A percentile compares a stretch with the other conserved stretches of the same genome.
These are phyloP conservation scores for Arothron firmamentum DNA, from an alignment of 2,113 vertebrate species.

Conservation along the genomic window DNA sequence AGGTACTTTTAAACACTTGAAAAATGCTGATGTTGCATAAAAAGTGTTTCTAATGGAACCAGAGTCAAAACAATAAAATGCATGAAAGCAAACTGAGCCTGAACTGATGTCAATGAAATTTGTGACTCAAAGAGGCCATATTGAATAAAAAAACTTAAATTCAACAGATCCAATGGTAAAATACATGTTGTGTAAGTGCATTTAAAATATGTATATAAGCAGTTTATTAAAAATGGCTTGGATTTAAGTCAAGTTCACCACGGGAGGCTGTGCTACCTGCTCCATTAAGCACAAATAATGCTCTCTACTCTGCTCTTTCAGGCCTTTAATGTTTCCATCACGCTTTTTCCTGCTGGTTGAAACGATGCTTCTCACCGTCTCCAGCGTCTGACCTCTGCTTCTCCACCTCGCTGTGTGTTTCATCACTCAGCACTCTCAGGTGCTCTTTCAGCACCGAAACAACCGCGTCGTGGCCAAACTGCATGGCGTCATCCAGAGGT, in stretches of 20 bases:
- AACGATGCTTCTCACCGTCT: slow-evolving; percentile 75
- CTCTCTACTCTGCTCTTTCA: slow-evolving; percentile 4
- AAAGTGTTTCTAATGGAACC: not conserved
- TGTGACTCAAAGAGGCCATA: too few relatives aligned
- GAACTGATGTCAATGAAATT: too few relatives aligned
- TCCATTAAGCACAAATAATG: slow-evolving; percentile 9
- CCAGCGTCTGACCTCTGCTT: slow-evolving; percentile 62
- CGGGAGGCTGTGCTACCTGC: not conserved
- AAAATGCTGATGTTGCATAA: not conserved
- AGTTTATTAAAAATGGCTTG: too few relatives aligned
- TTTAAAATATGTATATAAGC: too few relatives aligned
- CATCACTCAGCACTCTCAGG: slow-evolving; percentile 61
- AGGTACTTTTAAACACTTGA: not conserved
- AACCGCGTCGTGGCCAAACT: slow-evolving; percentile 77
- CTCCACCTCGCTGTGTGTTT: slow-evolving; percentile 49
- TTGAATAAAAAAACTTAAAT: too few relatives aligned
- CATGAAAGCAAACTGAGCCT: too few relatives aligned
- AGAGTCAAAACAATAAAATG: not conserved
- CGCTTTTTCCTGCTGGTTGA: slow-evolving; percentile 33
- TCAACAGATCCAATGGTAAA: too few relatives aligned
- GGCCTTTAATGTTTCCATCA: slow-evolving; percentile 3
- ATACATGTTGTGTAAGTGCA: too few relatives aligned
- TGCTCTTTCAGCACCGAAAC: slow-evolving; percentile 80
- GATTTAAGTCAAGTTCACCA: too few relatives aligned
- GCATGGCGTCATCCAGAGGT: slow-evolving; percentile 81